Evolutionary conservation across 92 coral and sea anemone genomes (phyloP).

Genomic region (Palythoa grandis): DNA sequence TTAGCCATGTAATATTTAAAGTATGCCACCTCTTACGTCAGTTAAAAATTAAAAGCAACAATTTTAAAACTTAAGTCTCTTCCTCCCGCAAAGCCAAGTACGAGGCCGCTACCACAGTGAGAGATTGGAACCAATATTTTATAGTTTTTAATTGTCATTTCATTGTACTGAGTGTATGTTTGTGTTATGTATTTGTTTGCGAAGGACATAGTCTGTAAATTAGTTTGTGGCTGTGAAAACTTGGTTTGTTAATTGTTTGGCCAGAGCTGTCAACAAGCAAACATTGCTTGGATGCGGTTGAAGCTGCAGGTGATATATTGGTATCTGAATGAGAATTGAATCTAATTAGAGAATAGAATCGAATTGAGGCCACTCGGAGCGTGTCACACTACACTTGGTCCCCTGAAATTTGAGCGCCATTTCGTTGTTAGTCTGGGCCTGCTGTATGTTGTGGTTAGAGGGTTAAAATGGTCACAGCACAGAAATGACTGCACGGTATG

Average conservation of each 20-base stretch:
- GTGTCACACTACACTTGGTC: background rate
- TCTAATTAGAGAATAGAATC: background rate
- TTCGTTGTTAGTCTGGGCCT: background rate
- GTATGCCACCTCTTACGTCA: no score
- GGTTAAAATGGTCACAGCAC: background rate
- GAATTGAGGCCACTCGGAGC: slow-evolving; percentile 13
- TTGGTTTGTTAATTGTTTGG: background rate
- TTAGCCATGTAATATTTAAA: no score
- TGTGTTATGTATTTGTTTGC: background rate
- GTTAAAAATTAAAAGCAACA: no score
- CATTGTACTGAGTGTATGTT: background rate
- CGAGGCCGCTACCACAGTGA: no score
- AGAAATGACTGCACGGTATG: slow-evolving; percentile 41
- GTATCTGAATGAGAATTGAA: background rate
- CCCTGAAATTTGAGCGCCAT: slow-evolving; percentile 32
- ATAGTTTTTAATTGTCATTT: no score
- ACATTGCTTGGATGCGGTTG: slow-evolving; percentile 3
- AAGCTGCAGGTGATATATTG: background rate
- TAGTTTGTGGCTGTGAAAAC: background rate
- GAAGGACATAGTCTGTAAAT: background rate
- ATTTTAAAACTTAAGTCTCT: no score
- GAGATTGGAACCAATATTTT: no score
- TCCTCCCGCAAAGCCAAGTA: no score
- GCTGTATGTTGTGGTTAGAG: background rate
- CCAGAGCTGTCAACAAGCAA: slow-evolving; percentile 19